A percentile compares a stretch with the other conserved stretches of the same genome.
Evolutionary conservation across 2,888 invertebrate genomes (phyloP).

Genomic region (Heliothis peltigera): DNA sequence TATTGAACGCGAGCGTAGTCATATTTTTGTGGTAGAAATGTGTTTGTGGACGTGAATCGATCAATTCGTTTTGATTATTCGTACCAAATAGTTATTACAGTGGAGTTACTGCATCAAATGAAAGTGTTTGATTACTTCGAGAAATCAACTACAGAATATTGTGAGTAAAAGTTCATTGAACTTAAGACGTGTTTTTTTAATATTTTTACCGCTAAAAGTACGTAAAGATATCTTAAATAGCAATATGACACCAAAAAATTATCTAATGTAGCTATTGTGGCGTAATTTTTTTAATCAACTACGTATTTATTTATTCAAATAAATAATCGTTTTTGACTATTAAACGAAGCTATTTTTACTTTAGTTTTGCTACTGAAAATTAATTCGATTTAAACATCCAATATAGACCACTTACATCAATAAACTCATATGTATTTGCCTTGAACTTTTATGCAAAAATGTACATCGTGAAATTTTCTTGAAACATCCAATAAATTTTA

Average conservation of each 20-base stretch:
- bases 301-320: too few relatives aligned
- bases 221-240: too few relatives aligned
- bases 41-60: slow-evolving; percentile 17
- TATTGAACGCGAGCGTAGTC: slow-evolving; percentile 10
- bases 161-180: slow-evolving; percentile 1
- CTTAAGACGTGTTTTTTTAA: neutral
- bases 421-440: slow-evolving; percentile 6
- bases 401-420: neutral
- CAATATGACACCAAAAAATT: too few relatives aligned
- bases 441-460: slow-evolving; percentile 10
- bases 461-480: slow-evolving; percentile 11
- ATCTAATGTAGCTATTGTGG: too few relatives aligned
- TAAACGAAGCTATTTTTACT: too few relatives aligned
- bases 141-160: neutral
- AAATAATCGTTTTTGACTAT: too few relatives aligned
- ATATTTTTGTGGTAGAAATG: slow-evolving; percentile 19
- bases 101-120: neutral
- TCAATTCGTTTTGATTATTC: slow-evolving; percentile 8
- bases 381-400: neutral
- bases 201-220: neutral
- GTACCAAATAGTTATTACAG: slow-evolving; percentile 12
- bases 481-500: slow-evolving; percentile 29
- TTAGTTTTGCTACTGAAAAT: too few relatives aligned
- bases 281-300: too few relatives aligned
- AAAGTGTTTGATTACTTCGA: slow-evolving; percentile 11